phyloP scores from a whole-genome alignment of 2,113 vertebrate genomes.

The Tychaedon coryphoeus region DNA sequence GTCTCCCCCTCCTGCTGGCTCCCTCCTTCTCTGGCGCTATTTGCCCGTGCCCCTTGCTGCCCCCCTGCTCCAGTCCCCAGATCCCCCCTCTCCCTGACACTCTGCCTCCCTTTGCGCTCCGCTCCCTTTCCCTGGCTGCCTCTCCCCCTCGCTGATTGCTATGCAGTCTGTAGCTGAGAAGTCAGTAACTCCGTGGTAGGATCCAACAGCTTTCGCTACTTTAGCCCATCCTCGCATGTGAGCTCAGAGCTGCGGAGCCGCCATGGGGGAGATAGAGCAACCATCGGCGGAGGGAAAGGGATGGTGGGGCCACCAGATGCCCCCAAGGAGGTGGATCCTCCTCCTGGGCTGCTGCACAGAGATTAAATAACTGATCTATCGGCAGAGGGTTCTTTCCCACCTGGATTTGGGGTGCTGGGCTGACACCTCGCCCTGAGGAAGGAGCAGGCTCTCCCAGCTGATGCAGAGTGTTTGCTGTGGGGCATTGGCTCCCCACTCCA shows the following conservation, averaged over 20 bases:
- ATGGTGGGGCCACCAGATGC: background rate
- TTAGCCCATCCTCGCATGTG: conserved; percentile 79
- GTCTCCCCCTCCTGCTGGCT: conserved; percentile 32
- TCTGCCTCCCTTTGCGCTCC: background rate
- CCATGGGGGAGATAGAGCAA: conserved; percentile 28
- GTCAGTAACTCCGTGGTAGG: conserved; percentile 75
- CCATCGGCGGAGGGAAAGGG: background rate
- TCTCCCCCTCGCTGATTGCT: conserved; percentile 67
- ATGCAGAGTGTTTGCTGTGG: background rate
- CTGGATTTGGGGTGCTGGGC: background rate
- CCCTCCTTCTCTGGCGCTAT: background rate
- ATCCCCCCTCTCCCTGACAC: background rate
- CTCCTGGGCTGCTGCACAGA: background rate
- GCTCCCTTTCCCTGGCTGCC: conserved; percentile 52
- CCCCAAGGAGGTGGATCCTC: background rate
- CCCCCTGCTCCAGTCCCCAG: background rate
- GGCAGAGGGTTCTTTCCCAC: background rate
- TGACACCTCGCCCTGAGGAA: background rate
- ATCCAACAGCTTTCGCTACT: conserved; percentile 76
- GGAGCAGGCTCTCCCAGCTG: background rate
- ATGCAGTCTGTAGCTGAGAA: conserved; percentile 76
- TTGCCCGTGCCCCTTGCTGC: background rate
- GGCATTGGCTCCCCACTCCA: background rate
- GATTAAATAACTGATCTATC: background rate
- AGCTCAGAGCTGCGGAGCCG: conserved; percentile 71